Evolutionary conservation across 2,797 vertebrate species (phyloP).

Genomic region (Chelon auratus): DNA sequence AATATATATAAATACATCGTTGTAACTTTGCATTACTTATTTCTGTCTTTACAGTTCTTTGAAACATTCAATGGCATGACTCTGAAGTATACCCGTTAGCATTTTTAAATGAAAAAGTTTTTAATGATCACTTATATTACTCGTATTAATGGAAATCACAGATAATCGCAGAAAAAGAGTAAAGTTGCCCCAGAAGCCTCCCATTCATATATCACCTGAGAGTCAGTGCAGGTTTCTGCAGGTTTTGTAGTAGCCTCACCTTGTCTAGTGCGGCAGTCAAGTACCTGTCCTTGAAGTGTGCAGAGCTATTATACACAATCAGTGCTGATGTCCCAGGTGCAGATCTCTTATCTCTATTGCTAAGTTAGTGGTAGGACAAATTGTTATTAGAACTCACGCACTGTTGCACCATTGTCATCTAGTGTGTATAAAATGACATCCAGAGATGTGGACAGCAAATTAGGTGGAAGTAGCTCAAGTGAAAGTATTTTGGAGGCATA

Average conservation of each 20-base stretch:
- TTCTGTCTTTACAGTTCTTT: no score
- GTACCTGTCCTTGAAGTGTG: conserved; percentile 30
- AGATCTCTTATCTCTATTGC: conserved; percentile 38
- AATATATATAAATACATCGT: not conserved
- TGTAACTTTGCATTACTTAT: no score
- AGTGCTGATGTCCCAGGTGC: conserved; percentile 24
- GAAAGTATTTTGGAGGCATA: conserved; percentile 52
- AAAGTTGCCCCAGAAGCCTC: not conserved
- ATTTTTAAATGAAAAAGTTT: no score
- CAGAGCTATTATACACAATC: conserved; percentile 1
- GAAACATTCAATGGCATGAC: no score
- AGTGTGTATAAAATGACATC: not conserved
- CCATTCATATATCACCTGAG: not conserved
- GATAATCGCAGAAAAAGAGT: no score
- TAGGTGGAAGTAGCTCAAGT: conserved; percentile 19
- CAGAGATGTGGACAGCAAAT: conserved; percentile 1
- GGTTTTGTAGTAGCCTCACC: conserved; percentile 18
- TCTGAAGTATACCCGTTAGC: no score
- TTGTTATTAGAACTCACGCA: conserved; percentile 25
- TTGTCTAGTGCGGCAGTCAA: conserved; percentile 13
- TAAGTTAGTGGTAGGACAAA: conserved; percentile 19
- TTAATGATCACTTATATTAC: not conserved
- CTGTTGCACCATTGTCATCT: conserved; percentile 4
- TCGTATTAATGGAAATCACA: no score
- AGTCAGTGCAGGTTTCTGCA: not conserved